Conservation (phyloP, 92 coral and sea anemone species). For the Siderastrea radians region DNA sequence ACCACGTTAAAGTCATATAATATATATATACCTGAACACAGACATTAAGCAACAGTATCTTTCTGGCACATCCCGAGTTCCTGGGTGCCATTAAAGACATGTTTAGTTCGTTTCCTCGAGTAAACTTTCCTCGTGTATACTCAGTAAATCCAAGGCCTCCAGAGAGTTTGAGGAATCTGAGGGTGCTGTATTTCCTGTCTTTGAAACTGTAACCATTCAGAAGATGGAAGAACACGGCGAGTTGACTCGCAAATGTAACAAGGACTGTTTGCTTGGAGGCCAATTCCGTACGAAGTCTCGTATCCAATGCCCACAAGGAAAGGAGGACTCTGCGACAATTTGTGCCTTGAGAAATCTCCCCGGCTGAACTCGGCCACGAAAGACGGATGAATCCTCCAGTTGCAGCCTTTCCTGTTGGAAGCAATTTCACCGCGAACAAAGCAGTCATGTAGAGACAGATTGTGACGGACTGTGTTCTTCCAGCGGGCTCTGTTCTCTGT, state of each 20-base stretch:
- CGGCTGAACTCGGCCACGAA: slow-evolving; percentile 31
- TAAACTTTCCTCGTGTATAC: neutral
- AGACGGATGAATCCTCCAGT: slow-evolving; percentile 52
- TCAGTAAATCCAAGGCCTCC: slow-evolving; percentile 27
- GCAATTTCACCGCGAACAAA: slow-evolving; percentile 45
- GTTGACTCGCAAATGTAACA: slow-evolving; percentile 14
- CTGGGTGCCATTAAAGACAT: no score
- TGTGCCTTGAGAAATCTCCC: slow-evolving; percentile 52
- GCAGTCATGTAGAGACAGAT: slow-evolving; percentile 52
- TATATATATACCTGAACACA: no score
- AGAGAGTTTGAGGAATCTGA: neutral
- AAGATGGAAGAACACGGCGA: neutral
- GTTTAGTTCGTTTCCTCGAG: no score
- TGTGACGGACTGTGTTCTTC: slow-evolving; percentile 68
- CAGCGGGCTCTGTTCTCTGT: slow-evolving; percentile 51
- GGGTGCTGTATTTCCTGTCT: slow-evolving; percentile 8
- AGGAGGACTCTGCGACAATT: neutral
- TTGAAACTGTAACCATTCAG: slow-evolving; percentile 1
- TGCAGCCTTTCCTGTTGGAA: slow-evolving; percentile 16
- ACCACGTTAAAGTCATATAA: no score
- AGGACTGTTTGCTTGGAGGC: neutral
- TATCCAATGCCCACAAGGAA: neutral
- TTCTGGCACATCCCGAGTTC: no score
- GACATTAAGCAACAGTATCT: no score
- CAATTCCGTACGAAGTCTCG: neutral